Evolutionary conservation across 2,888 invertebrate species (phyloP).

Genomic region (Zelleria hepariella): DNA sequence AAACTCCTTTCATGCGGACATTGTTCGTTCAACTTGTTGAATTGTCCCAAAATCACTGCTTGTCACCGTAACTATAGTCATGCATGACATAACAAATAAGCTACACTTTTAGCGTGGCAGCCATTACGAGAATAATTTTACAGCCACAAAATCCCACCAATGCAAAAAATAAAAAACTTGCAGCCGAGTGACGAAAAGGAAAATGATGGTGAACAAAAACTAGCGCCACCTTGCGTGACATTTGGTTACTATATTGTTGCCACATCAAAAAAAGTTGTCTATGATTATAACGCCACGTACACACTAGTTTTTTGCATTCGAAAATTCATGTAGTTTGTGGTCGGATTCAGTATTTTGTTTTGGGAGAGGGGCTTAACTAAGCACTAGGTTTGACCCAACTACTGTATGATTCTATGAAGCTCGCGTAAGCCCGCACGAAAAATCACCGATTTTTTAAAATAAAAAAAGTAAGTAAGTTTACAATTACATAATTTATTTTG

Average conservation of each 20-base stretch:
- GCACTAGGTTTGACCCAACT: no score
- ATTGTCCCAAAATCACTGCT: constrained; percentile 36
- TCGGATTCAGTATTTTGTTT: no score
- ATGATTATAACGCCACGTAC: neutral
- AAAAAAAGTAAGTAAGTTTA: no score
- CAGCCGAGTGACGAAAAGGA: constrained; percentile 50
- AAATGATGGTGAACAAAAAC: constrained; percentile 7
- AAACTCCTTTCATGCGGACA: constrained; percentile 52
- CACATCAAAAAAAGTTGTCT: constrained; percentile 8
- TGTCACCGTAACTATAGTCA: constrained; percentile 42
- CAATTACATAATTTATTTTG: no score
- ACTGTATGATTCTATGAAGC: no score
- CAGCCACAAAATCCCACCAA: constrained; percentile 39
- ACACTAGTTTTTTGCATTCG: neutral
- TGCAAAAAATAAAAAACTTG: constrained; percentile 59
- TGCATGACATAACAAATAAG: constrained; percentile 66
- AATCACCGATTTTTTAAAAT: no score
- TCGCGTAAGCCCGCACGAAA: no score
- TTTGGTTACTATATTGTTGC: constrained; percentile 23
- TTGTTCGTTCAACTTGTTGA: constrained; percentile 58
- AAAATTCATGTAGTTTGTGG: no score
- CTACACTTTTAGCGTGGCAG: constrained; percentile 67
- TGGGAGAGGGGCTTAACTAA: no score
- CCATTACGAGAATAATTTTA: constrained; percentile 67
- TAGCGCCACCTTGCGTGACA: constrained; percentile 51